Conservation (phyloP, 2,797 vertebrate species). For the Huso huso region DNA sequence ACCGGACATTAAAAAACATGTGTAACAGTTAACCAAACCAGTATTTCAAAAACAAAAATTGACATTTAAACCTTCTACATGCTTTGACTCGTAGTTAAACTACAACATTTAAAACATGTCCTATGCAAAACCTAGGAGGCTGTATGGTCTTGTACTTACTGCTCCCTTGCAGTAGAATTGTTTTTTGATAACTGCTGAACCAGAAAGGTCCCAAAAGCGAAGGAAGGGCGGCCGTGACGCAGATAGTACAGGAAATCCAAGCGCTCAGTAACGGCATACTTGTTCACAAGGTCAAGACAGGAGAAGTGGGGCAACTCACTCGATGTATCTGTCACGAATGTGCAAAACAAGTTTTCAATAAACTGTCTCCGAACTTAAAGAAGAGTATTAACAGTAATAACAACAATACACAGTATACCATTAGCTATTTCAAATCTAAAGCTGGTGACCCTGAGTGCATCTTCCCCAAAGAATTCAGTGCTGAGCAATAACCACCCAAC, state of each 20-base stretch:
- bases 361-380: background rate
- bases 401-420: too few relatives aligned
- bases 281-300: slow-evolving; percentile 66
- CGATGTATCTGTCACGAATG: slow-evolving; percentile 39
- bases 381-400: too few relatives aligned
- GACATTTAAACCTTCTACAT: background rate
- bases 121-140: too few relatives aligned
- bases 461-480: too few relatives aligned
- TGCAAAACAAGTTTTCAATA: background rate
- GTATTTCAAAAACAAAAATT: background rate
- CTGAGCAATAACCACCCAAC: too few relatives aligned
- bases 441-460: background rate
- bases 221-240: slow-evolving; percentile 71
- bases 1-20: too few relatives aligned
- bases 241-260: slow-evolving; percentile 79
- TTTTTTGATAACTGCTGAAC: slow-evolving; percentile 66
- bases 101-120: too few relatives aligned
- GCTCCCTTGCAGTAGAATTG: slow-evolving; percentile 23
- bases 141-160: slow-evolving; percentile 60
- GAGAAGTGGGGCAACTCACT: slow-evolving; percentile 81
- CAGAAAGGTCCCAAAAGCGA: slow-evolving; percentile 80
- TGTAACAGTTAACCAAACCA: too few relatives aligned
- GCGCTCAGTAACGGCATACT: slow-evolving; percentile 63
- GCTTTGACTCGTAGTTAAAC: too few relatives aligned
- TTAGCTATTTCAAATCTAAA: background rate